Conservation (phyloP, 1,140 invertebrate genomes). For the Teleopsis dalmanni region DNA sequence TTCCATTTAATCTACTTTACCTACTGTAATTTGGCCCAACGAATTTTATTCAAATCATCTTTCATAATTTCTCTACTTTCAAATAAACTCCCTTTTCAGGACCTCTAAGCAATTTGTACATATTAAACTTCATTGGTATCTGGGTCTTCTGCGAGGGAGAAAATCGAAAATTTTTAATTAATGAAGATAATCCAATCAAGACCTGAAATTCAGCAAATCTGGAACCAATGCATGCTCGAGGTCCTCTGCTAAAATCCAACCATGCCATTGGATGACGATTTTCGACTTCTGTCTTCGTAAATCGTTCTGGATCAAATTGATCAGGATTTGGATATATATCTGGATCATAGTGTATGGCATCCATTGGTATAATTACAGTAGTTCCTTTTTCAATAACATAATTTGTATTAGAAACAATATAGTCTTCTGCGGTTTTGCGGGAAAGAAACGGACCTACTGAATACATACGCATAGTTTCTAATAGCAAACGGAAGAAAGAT, state of each 20-base stretch:
- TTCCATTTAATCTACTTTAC: no score
- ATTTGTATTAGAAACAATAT: slow-evolving; percentile 29
- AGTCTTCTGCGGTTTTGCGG: slow-evolving; percentile 24
- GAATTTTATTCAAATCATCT: not conserved
- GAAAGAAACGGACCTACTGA: slow-evolving; percentile 41
- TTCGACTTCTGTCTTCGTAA: slow-evolving; percentile 44
- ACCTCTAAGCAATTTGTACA: slow-evolving; percentile 13
- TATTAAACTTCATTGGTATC: slow-evolving; percentile 29
- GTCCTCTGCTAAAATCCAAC: slow-evolving; percentile 55
- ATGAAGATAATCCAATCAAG: slow-evolving; percentile 16
- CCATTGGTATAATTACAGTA: slow-evolving; percentile 46
- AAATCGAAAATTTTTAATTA: slow-evolving; percentile 18
- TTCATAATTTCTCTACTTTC: not conserved
- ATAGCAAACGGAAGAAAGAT: slow-evolving; percentile 9
- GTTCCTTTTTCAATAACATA: slow-evolving; percentile 25
- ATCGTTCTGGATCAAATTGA: slow-evolving; percentile 54
- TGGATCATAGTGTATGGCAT: slow-evolving; percentile 53
- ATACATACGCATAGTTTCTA: slow-evolving; percentile 47
- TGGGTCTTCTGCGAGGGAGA: not conserved
- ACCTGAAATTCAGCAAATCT: slow-evolving; percentile 20
- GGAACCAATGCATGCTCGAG: slow-evolving; percentile 22
- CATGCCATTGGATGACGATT: slow-evolving; percentile 48
- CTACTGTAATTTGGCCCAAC: no score
- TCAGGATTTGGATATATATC: slow-evolving; percentile 51
- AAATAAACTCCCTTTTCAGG: not conserved